phyloP scores from a whole-genome alignment of 2,888 invertebrate species.

The Agrochola macilenta region DNA sequence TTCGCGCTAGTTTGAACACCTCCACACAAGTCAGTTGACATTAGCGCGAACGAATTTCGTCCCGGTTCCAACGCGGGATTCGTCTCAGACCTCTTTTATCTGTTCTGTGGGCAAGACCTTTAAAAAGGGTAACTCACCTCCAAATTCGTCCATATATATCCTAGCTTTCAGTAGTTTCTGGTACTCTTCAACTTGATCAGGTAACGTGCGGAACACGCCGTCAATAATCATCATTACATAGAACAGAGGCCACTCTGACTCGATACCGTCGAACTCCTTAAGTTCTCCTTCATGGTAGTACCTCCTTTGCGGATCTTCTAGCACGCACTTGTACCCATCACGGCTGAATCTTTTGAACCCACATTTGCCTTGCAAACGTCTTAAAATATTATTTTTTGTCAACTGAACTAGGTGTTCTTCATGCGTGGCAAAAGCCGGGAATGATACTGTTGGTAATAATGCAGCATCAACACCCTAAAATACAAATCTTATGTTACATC shows the following conservation, averaged over 20 bases:
- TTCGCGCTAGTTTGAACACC: neutral
- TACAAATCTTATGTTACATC: slow-evolving; percentile 1
- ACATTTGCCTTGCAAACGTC: slow-evolving; percentile 95
- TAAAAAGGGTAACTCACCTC: slow-evolving; percentile 90
- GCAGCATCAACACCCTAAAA: slow-evolving; percentile 97
- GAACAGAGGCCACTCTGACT: slow-evolving; percentile 99
- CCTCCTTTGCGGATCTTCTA: slow-evolving; percentile 94
- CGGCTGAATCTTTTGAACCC: slow-evolving; percentile 98
- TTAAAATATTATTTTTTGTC: slow-evolving; percentile 96
- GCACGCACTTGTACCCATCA: slow-evolving; percentile 97
- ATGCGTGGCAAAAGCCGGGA: slow-evolving; percentile 99
- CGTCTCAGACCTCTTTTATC: neutral
- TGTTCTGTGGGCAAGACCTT: no score
- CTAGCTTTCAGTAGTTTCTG: slow-evolving; percentile 95
- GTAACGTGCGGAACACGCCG: slow-evolving; percentile 96
- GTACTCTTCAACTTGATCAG: slow-evolving; percentile 98
- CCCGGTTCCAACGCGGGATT: neutral
- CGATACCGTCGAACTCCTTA: slow-evolving; percentile 98
- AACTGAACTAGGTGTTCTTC: slow-evolving; percentile 96
- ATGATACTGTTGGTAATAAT: slow-evolving; percentile 97
- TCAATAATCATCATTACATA: slow-evolving; percentile 99
- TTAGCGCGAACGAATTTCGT: neutral
- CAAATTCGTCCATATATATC: slow-evolving; percentile 95
- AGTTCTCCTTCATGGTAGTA: slow-evolving; percentile 98
- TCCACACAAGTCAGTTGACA: neutral